These are phyloP conservation scores for Staurois parvus DNA, from an alignment of 2,797 vertebrate genomes.

Conservation along the genomic window DNA sequence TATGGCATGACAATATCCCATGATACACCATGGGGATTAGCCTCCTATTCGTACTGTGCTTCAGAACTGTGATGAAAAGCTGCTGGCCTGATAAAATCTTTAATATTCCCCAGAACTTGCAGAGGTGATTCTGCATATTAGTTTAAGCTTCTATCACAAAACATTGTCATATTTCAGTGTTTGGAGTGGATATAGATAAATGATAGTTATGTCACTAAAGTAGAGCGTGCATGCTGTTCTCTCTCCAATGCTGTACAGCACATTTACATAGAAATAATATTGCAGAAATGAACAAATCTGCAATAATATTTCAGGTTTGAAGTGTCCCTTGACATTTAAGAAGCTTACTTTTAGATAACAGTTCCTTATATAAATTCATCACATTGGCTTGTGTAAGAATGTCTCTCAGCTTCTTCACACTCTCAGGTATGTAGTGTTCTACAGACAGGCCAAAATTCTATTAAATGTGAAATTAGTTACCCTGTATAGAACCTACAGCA, in stretches of 20 bases:
- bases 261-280: constrained; percentile 62
- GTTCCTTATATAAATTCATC: constrained; percentile 45
- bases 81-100: constrained; percentile 72
- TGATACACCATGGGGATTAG: constrained; percentile 65
- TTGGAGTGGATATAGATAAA: constrained; percentile 62
- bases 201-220: constrained; percentile 28
- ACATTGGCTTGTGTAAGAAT: constrained; percentile 16
- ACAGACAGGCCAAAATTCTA: constrained; percentile 30
- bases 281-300: constrained; percentile 55
- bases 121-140: constrained; percentile 64
- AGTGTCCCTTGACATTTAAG: constrained; percentile 58
- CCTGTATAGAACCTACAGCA: not conserved
- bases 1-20: constrained; percentile 66
- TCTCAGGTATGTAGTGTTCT: constrained; percentile 5
- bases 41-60: constrained; percentile 54
- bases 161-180: constrained; percentile 31
- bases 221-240: constrained; percentile 55
- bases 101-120: constrained; percentile 69
- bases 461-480: constrained; percentile 26
- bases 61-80: constrained; percentile 64
- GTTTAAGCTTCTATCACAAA: constrained; percentile 66
- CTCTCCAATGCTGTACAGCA: constrained; percentile 20
- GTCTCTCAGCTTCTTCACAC: constrained; percentile 44
- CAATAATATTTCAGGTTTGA: constrained; percentile 58
- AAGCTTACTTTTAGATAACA: constrained; percentile 34